A percentile compares a stretch with the other conserved stretches of the same genome.
These are phyloP conservation scores for Cecidostiba fungosa DNA, from an alignment of 2,888 invertebrate genomes.

Conservation along the genomic window DNA sequence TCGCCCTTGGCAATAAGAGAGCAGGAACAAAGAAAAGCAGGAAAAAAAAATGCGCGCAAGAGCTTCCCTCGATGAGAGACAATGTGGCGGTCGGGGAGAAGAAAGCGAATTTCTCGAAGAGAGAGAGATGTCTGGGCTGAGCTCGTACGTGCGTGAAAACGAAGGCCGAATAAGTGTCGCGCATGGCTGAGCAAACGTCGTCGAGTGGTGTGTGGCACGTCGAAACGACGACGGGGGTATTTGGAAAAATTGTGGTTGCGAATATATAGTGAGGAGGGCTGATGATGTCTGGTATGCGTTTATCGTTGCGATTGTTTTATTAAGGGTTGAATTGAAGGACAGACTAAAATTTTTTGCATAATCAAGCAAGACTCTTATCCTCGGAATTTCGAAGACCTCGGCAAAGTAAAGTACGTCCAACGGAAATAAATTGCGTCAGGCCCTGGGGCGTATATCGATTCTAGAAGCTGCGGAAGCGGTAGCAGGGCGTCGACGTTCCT, in stretches of 20 bases:
- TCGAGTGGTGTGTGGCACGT: slow-evolving; percentile 5
- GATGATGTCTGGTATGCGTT: not conserved
- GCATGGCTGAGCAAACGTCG: slow-evolving; percentile 44
- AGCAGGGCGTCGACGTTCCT: no score
- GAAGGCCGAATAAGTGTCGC: slow-evolving; percentile 53
- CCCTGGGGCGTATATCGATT: slow-evolving; percentile 39
- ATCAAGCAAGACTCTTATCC: not conserved
- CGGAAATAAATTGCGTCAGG: slow-evolving; percentile 36
- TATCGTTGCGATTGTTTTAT: not conserved
- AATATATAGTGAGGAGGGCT: not conserved
- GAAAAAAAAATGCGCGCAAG: slow-evolving; percentile 16
- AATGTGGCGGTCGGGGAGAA: not conserved
- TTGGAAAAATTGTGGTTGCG: slow-evolving; percentile 8
- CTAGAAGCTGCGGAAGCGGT: not conserved
- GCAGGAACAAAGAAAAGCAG: slow-evolving; percentile 14
- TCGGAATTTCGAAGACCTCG: not conserved
- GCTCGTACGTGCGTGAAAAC: slow-evolving; percentile 56
- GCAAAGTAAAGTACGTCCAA: not conserved
- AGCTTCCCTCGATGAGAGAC: slow-evolving; percentile 27
- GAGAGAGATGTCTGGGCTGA: slow-evolving; percentile 32
- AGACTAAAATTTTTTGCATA: no score
- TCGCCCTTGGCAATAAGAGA: slow-evolving; percentile 9
- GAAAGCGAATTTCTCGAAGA: slow-evolving; percentile 45
- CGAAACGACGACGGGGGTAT: not conserved
- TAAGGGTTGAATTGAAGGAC: no score